Base-by-base conservation (phyloP, 2,797 vertebrate species). In the Melanotaenia parkinsoni region DNA sequence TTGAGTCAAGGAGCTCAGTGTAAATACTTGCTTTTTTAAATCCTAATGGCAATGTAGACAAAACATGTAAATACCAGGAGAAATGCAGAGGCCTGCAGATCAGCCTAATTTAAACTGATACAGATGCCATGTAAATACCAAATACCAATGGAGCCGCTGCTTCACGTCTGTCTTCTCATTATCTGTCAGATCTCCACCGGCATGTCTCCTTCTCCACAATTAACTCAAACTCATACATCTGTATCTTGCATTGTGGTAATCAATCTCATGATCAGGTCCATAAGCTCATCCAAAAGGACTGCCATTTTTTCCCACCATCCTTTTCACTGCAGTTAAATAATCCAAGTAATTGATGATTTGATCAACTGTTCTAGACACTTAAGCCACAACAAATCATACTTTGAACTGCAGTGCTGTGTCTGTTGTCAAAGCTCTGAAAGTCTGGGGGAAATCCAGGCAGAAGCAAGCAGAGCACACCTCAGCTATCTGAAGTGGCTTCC, bases 401-500 rank as follows among this genome's bases (percentile, higher is more conserved):
- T 81, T 72, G 73, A 82, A 80, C 51, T 28, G 72, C 3, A 14
- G 32, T 59, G 71, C 72, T 10, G 12, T 30, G 13, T 71, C 58
- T 72, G 62, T 82, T 72, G 72, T 83, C 77, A 50, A 71, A 63
- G 68, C 37, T 37, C 1, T 58, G 72, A 58, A 58, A 64, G 67
- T 81, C 70, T 22, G 6, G 33, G 50, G 77, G 51, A 79, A 76
- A 74, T 76, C 13, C 28, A 79, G 70, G 70, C 66, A 57, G 57
- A 75, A 74, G 71, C n/a, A 20, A 70, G 81, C 65, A 63, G 74
- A 72, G 71, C 68, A 70, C 80, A 88, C 82, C 85, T 82, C 72
- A 45, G 70, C 79, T 79, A 78, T 81, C 80, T 83, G 75, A 86
- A 90, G 86, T 85, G 86, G 81, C 80, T 85, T 76, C 80, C 78